Conservation (phyloP, 1,140 invertebrate species). For the Brachionus angularis region DNA sequence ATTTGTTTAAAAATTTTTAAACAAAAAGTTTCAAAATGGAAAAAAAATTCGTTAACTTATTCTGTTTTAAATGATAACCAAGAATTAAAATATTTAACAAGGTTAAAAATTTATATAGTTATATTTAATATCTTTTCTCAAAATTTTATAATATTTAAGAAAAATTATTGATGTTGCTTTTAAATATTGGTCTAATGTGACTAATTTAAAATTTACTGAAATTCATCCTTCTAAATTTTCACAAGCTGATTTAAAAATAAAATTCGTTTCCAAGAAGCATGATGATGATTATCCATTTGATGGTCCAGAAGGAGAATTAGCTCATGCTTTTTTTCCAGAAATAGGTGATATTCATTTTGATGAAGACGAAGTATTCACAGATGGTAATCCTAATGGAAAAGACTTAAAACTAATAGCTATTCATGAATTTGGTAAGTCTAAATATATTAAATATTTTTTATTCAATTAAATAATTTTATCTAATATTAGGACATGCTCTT, state of each 20-base stretch:
- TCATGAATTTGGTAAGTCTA: constrained; percentile 61
- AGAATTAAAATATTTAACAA: constrained; percentile 7
- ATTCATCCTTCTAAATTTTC: neutral
- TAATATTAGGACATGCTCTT: constrained; percentile 59
- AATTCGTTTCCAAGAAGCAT: constrained; percentile 23
- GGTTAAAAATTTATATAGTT: neutral
- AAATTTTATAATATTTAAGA: neutral
- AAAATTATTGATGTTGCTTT: neutral
- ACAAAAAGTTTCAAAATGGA: constrained; percentile 11
- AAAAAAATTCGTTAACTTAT: constrained; percentile 30
- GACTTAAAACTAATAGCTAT: constrained; percentile 50
- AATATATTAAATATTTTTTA: too few species aligned
- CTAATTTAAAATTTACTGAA: constrained; percentile 2
- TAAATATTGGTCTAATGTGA: constrained; percentile 20
- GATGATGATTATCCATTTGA: constrained; percentile 48
- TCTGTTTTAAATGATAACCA: constrained; percentile 16
- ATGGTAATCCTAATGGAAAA: neutral
- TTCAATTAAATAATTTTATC: too few species aligned
- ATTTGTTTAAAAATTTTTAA: neutral
- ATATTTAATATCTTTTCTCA: neutral
- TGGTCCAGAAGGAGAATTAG: constrained; percentile 51
- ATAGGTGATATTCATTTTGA: constrained; percentile 54
- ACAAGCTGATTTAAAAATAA: constrained; percentile 31
- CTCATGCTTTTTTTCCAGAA: constrained; percentile 56
- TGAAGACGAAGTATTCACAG: constrained; percentile 52